These are phyloP conservation scores for Pocota personata DNA, from an alignment of 2,888 invertebrate species.

Conservation along the genomic window DNA sequence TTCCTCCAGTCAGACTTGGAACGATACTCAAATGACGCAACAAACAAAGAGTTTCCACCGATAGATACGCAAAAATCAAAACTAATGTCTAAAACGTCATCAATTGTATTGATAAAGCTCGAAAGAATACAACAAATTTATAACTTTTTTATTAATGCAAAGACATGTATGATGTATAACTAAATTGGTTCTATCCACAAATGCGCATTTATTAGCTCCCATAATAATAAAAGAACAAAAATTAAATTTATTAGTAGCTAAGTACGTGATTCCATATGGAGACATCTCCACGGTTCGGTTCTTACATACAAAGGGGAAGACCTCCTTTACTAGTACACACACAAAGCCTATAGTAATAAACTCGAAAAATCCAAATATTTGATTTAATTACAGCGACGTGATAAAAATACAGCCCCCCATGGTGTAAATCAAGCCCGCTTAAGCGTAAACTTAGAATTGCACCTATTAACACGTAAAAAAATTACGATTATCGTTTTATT, in stretches of 20 bases:
- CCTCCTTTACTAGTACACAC: background rate
- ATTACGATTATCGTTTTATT: conserved; percentile 61
- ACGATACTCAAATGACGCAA: too few species aligned
- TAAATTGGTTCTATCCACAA: background rate
- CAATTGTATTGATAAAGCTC: background rate
- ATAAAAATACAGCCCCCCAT: conserved; percentile 38
- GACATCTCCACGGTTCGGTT: conserved; percentile 8
- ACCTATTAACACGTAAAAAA: conserved; percentile 70
- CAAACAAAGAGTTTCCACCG: too few species aligned
- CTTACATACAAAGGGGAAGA: too few species aligned
- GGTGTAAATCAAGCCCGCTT: conserved; percentile 30
- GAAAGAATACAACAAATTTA: background rate
- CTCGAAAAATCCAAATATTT: conserved; percentile 64
- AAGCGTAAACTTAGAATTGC: conserved; percentile 50
- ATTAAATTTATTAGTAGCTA: background rate
- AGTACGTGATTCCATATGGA: conserved; percentile 15
- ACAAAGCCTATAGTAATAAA: background rate
- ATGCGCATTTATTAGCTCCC: background rate
- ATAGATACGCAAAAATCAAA: too few species aligned
- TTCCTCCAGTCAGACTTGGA: too few species aligned
- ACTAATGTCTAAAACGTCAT: too few species aligned
- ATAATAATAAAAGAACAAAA: background rate
- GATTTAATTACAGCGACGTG: conserved; percentile 62
- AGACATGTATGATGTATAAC: background rate
- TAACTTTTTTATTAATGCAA: too few species aligned